Evolutionary conservation across 1,140 invertebrate genomes (phyloP).

Genomic region (Hycleus cichorii): DNA sequence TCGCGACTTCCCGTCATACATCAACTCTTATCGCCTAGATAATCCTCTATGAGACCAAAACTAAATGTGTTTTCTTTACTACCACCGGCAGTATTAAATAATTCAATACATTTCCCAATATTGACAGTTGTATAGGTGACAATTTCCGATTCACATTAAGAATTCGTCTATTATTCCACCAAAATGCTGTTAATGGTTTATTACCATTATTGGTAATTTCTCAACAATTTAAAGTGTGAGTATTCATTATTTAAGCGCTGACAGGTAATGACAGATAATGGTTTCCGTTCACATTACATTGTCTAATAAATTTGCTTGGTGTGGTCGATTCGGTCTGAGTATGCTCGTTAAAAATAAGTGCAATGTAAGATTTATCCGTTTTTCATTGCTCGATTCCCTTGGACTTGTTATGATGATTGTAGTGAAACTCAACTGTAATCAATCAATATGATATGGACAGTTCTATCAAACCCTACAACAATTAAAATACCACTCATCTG

Average conservation of each 20-base stretch:
- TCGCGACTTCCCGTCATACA: conserved; percentile 38
- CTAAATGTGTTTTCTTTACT: too few relatives aligned
- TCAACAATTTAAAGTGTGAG: background rate
- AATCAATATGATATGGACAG: conserved; percentile 2
- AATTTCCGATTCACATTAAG: too few relatives aligned
- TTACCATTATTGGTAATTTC: conserved; percentile 4
- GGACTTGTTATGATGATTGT: background rate
- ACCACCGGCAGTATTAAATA: too few relatives aligned
- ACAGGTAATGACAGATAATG: conserved; percentile 10
- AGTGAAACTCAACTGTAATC: background rate
- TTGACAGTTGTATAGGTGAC: too few relatives aligned
- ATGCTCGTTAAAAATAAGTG: conserved; percentile 4
- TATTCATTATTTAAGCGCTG: conserved; percentile 2
- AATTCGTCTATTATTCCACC: too few relatives aligned
- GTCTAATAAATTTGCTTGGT: conserved; percentile 11
- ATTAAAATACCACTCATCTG: background rate
- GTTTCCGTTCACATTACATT: conserved; percentile 14
- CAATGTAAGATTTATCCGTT: background rate
- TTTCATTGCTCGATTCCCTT: background rate
- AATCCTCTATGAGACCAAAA: conserved; percentile 9
- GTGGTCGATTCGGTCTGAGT: background rate
- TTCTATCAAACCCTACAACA: conserved; percentile 4
- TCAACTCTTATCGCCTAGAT: conserved; percentile 24
- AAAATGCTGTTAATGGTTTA: conserved; percentile 3
- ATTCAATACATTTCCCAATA: too few relatives aligned